phyloP scores from a whole-genome alignment of 1,140 invertebrate genomes.

The Hylaeus volcanicus region DNA sequence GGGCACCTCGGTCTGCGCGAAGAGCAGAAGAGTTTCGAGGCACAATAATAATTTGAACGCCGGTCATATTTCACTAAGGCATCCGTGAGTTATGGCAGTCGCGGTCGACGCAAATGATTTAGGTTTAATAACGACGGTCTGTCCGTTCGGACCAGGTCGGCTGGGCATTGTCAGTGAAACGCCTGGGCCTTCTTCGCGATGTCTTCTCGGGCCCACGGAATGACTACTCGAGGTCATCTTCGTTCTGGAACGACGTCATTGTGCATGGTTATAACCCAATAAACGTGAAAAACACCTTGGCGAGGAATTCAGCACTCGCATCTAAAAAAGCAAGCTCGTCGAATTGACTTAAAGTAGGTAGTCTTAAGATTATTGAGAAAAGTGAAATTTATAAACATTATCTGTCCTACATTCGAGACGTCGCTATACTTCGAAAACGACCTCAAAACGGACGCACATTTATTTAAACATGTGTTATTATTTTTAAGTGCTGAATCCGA shows the following conservation, averaged over 20 bases:
- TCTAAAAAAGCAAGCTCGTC: too few relatives aligned
- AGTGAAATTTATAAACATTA: too few relatives aligned
- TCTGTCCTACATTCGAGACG: too few relatives aligned
- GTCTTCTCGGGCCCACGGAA: constrained; percentile 30
- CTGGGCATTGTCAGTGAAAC: constrained; percentile 69
- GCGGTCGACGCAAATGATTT: constrained; percentile 77
- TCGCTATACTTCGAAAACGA: too few relatives aligned
- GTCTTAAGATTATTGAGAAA: too few relatives aligned
- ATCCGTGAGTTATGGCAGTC: constrained; percentile 75
- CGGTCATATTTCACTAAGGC: constrained; percentile 75
- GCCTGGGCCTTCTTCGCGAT: constrained; percentile 41
- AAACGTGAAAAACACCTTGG: too few relatives aligned
- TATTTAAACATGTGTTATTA: too few relatives aligned
- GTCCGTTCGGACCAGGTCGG: constrained; percentile 70
- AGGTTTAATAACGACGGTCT: constrained; percentile 77
- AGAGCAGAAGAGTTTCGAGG: constrained; percentile 67
- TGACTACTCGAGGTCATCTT: not conserved
- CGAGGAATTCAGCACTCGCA: too few relatives aligned
- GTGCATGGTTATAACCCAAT: too few relatives aligned
- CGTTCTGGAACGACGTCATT: not conserved
- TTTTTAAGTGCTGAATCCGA: too few relatives aligned
- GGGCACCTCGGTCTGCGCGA: not conserved
- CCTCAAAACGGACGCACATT: too few relatives aligned
- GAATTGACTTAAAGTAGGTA: too few relatives aligned
- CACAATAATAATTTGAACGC: constrained; percentile 77